Evolutionary conservation across 2,113 vertebrate genomes (phyloP), one percentile per base, ranked within the genome.

Genomic region (Calyptomena viridis): DNA sequence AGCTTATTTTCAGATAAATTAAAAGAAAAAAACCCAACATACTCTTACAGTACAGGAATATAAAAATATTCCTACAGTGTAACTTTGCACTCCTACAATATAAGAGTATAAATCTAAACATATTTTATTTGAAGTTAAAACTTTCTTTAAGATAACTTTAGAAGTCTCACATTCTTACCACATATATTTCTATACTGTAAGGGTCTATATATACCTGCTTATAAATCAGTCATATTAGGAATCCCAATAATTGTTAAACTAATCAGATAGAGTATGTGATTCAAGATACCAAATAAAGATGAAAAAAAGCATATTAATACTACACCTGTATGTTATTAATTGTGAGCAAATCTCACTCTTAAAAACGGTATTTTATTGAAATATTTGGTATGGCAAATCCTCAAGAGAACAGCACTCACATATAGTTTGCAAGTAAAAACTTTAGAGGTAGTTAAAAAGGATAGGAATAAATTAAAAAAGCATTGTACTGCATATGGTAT

Each of bases 141-240:
- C 16, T 50, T 84, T 62, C 42, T 86, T 56, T 73, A 60, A 63
- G 19, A 22, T 53, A 85, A 62, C 6, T 58, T 55, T 46, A 52
- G 85, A 87, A 68, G 31, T 67, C 27, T 7, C 20, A 37, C 64
- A 40, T 75, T 75, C 55, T 67, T 88, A 25, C 22, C 49, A 49
- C 9, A 83, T 64, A 46, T 63, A 77, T 35, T 47, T 16, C 18
- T 72, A 25, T 31, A 33, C 7, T 28, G 8, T 25, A n/a, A 1
- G 0, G n/a, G 6, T 53, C 12, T 55, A 33, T 8, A n/a, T 1
- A 37, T 14, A 39, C 0, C 1, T 42, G 21, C 21, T 18, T 55
- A 47, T 64, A 50, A 76, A 82, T 12, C 30, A 46, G 27, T 40
- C 8, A 50, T n/a, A 35, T 5, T 55, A 71, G 6, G 3, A 27